phyloP scores from a whole-genome alignment of 2,888 invertebrate species.

The Brachyptera risi region DNA sequence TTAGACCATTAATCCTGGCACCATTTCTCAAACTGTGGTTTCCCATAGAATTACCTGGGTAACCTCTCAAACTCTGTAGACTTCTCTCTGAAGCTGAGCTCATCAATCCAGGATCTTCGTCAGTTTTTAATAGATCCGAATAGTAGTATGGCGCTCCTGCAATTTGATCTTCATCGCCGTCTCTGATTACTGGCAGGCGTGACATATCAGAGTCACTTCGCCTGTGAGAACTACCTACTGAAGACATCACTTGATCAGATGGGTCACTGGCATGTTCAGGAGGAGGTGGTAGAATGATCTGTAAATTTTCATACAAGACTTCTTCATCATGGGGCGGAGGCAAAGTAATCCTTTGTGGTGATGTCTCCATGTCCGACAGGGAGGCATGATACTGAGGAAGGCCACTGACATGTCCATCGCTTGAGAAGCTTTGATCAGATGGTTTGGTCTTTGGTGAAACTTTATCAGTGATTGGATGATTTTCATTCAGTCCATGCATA shows the following conservation, averaged over 20 bases:
- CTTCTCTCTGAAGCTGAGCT: slow-evolving; percentile 31
- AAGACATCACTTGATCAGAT: not conserved
- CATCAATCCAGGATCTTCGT: slow-evolving; percentile 31
- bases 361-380: not conserved
- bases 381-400: slow-evolving; percentile 1
- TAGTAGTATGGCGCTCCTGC: slow-evolving; percentile 79
- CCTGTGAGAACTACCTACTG: not conserved
- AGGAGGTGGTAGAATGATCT: slow-evolving; percentile 35
- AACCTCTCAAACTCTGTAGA: slow-evolving; percentile 22
- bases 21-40: not conserved
- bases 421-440: not conserved
- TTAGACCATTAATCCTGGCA: slow-evolving; percentile 44
- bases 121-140: slow-evolving; percentile 59
- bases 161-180: slow-evolving; percentile 41
- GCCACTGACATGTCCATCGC: not conserved
- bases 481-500: slow-evolving; percentile 15
- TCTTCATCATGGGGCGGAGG: slow-evolving; percentile 29
- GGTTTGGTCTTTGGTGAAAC: not conserved
- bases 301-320: slow-evolving; percentile 37
- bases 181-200: slow-evolving; percentile 32
- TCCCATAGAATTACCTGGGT: slow-evolving; percentile 3
- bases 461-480: not conserved
- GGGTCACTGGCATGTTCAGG: slow-evolving; percentile 12
- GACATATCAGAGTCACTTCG: slow-evolving; percentile 19
- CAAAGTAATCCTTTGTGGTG: not conserved